Evolutionary conservation across 2,888 invertebrate genomes (phyloP).

Genomic region (Hesperia comma): DNA sequence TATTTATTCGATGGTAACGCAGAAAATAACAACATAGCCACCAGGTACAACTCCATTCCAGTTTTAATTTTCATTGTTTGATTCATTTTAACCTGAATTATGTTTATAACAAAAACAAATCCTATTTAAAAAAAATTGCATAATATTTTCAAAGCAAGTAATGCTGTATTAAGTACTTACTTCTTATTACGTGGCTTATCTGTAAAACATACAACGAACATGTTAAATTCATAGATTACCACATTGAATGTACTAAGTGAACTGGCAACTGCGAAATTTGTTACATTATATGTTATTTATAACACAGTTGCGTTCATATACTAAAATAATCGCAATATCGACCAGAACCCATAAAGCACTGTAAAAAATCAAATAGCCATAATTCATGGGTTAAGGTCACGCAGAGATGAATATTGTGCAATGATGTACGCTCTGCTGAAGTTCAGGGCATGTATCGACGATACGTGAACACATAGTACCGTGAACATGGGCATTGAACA

Average conservation of each 20-base stretch:
- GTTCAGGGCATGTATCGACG: constrained; percentile 16
- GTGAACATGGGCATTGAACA: constrained; percentile 48
- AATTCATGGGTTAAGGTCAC: constrained; percentile 27
- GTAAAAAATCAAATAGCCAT: constrained; percentile 14
- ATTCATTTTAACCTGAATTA: too few relatives aligned
- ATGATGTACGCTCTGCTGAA: constrained; percentile 26
- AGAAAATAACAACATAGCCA: too few relatives aligned
- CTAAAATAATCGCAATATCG: not conserved
- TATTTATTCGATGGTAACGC: too few relatives aligned
- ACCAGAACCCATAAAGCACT: constrained; percentile 1
- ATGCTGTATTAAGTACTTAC: not conserved
- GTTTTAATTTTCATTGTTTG: too few relatives aligned
- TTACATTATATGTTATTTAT: not conserved
- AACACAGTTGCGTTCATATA: not conserved
- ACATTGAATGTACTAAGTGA: not conserved
- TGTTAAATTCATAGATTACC: not conserved
- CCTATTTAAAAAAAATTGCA: too few relatives aligned
- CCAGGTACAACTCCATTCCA: too few relatives aligned
- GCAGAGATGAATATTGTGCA: constrained; percentile 25
- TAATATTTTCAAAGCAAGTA: too few relatives aligned
- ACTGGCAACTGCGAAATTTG: not conserved
- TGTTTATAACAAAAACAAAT: too few relatives aligned
- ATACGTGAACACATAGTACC: constrained; percentile 20
- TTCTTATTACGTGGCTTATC: not conserved
- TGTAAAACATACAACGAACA: not conserved